Evolutionary conservation across 2,113 vertebrate genomes (phyloP).

Genomic region (Laticauda laticaudata): DNA sequence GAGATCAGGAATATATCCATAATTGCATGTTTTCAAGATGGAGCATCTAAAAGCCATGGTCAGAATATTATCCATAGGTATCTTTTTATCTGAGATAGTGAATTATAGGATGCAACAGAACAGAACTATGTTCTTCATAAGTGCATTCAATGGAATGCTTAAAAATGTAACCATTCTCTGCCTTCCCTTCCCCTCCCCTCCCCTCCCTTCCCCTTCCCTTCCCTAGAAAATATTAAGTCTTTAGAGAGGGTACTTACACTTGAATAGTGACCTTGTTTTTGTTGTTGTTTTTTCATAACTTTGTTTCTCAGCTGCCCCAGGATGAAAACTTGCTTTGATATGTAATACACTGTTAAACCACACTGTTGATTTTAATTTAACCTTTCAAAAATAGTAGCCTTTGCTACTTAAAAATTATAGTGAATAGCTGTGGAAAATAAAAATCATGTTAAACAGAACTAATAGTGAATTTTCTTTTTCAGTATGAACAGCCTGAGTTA

Average conservation of each 20-base stretch:
- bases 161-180: constrained; percentile 38
- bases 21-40: background rate
- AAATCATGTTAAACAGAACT: background rate
- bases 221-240: constrained; percentile 23
- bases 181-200: constrained; percentile 29
- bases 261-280: constrained; percentile 27
- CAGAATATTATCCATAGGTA: background rate
- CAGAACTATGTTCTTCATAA: background rate
- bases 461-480: background rate
- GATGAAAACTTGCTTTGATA: constrained; percentile 6
- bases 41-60: background rate
- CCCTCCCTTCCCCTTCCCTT: constrained; percentile 12
- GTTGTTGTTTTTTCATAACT: background rate
- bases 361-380: background rate
- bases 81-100: background rate
- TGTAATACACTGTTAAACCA: background rate
- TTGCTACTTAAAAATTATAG: background rate
- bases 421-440: constrained; percentile 4
- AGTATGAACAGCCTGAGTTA: background rate
- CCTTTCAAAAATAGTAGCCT: background rate
- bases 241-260: constrained; percentile 19
- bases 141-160: constrained; percentile 35
- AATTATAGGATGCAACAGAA: constrained; percentile 1
- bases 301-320: background rate
- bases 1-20: constrained; percentile 1